Percentiles rank a stretch among this genome's conserved stretches.
Conservation (phyloP, 2,888 invertebrate species). For the Ametastegia equiseti region DNA sequence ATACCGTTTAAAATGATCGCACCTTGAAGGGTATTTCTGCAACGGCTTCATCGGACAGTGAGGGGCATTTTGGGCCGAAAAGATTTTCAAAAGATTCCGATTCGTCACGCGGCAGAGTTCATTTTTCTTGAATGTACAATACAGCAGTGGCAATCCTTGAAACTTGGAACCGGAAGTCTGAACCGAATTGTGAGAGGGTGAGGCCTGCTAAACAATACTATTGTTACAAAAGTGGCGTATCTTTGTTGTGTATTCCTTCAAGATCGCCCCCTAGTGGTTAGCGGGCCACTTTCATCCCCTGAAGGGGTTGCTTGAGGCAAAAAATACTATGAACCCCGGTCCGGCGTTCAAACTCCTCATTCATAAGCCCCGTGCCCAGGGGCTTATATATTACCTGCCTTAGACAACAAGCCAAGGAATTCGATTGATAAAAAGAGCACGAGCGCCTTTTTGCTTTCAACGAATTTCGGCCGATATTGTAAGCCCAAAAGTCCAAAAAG, state of each 20-base stretch:
- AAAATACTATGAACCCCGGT: constrained; percentile 5
- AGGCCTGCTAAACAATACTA: constrained; percentile 29
- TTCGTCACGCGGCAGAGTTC: constrained; percentile 20
- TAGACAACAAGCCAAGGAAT: constrained; percentile 37
- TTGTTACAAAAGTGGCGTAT: constrained; percentile 42
- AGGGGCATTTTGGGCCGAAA: background rate
- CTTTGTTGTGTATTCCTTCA: constrained; percentile 10
- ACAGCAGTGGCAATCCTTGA: constrained; percentile 14
- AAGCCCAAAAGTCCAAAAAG: too few relatives aligned
- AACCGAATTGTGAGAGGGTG: background rate
- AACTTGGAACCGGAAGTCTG: constrained; percentile 34
- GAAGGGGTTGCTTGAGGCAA: constrained; percentile 31
- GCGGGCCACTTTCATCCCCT: background rate
- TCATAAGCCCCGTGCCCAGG: background rate
- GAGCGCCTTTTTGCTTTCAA: constrained; percentile 53
- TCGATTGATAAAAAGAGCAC: constrained; percentile 44
- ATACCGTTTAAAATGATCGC: constrained; percentile 19
- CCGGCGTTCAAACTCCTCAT: background rate
- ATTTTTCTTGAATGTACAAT: constrained; percentile 22
- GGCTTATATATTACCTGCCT: constrained; percentile 5
- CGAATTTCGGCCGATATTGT: too few relatives aligned
- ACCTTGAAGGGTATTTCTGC: background rate
- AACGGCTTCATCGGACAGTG: constrained; percentile 35
- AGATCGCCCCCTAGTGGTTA: background rate
- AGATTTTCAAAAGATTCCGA: constrained; percentile 25